Base-by-base conservation (phyloP, 2,888 invertebrate species). In the Ametastegia equiseti region DNA sequence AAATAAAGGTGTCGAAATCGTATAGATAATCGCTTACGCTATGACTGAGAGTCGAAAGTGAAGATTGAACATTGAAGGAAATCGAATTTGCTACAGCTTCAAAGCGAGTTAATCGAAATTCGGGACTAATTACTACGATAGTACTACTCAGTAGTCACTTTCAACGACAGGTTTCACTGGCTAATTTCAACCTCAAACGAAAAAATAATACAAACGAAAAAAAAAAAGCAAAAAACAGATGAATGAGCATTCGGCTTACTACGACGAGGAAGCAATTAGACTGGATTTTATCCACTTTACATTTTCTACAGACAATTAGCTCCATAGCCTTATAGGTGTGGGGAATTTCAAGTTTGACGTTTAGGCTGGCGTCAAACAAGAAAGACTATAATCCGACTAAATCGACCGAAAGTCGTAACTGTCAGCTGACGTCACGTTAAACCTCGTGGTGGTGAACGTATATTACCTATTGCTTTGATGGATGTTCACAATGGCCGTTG, bases 341-440 rank as follows among this genome's bases (percentile, higher is more conserved):
- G 15, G 15, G 13, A 13, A 30, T 60, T 23, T 60, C 60, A 30
- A 15, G 60, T 60, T 60, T 60, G 6, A 54, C 9, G 23, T 54
- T 23, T 60, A 15, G 30, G 13, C 60, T 11, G 2, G 39, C n/a
- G n/a, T 39, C 36, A 15, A 19, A 39, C 1, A 6, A n/a, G 9
- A 67, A 36, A 7, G 65, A 67, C 39, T 67, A n/a, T n/a, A 67
- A 67, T 67, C 39, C 36, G 39, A 63, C 30, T 33, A 33, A 63
- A 33, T 63, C 33, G 33, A 67, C 65, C 65, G 39, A 36, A 39
- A 67, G 65, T 67, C 65, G 65, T 67, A 67, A 67, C 39, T 67
- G 19, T 39, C 2, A n/a, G n/a, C n/a, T 9, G 65, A 67, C 39
- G 65, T 39, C 65, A 39, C 65, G 19, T 60, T 60, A n/a, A n/a